Conservation (phyloP, 2,888 invertebrate species). For the Drosophila pegasa region DNA sequence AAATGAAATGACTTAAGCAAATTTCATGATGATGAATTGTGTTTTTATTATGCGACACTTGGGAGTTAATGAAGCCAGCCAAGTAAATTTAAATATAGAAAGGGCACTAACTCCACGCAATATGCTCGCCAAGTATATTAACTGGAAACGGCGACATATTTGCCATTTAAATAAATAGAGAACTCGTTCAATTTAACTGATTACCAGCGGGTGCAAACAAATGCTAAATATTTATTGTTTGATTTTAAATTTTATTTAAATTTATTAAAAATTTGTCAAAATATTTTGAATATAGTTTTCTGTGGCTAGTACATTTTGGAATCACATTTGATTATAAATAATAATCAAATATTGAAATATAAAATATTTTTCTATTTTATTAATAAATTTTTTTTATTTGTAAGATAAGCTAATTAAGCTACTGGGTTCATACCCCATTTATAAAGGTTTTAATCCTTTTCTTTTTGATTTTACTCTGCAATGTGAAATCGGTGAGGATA, state of each 20-base stretch:
- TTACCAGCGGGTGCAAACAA: neutral
- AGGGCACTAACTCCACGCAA: neutral
- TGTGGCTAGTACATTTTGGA: too few species aligned
- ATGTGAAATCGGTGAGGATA: too few species aligned
- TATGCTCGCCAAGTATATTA: neutral
- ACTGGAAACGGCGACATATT: neutral
- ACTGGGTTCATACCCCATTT: slow-evolving; percentile 85
- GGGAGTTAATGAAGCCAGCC: slow-evolving; percentile 43
- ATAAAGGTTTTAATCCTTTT: slow-evolving; percentile 85
- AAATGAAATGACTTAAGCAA: slow-evolving; percentile 61
- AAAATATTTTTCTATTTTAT: too few species aligned
- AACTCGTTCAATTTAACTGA: neutral
- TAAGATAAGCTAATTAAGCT: slow-evolving; percentile 87
- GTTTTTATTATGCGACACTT: slow-evolving; percentile 41
- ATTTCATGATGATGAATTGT: slow-evolving; percentile 56
- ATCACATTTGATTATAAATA: too few species aligned
- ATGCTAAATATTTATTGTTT: neutral
- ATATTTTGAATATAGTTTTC: too few species aligned
- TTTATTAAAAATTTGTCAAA: too few species aligned
- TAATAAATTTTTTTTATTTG: slow-evolving; percentile 81
- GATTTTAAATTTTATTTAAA: too few species aligned
- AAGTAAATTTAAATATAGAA: slow-evolving; percentile 14
- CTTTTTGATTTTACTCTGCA: slow-evolving; percentile 86
- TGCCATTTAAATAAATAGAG: neutral
- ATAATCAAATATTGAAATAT: too few species aligned